Base-by-base conservation (phyloP, 1,140 invertebrate genomes). In the Sweltsa coloradensis region DNA sequence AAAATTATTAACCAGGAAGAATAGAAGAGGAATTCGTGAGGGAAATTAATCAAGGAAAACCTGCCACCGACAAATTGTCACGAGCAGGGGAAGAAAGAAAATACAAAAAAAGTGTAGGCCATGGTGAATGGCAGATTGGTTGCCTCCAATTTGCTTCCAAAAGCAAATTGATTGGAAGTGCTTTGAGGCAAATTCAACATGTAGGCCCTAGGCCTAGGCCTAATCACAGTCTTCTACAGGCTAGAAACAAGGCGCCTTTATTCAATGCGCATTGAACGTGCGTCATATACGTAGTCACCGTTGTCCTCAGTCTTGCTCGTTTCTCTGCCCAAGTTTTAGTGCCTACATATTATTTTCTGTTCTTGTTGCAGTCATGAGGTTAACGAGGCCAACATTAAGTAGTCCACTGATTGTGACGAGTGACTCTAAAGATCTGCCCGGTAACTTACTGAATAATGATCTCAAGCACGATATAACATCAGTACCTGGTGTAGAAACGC, bases 361-460 rank as follows among this genome's bases (percentile, higher is more conserved):
- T 55, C 41, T 57, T 51, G 53, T 71, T 68, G 29, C 56, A 92
- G 92, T 97, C n/a, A 94, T 97, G 88, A 74, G 92, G 51, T 70
- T 96, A 39, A 91, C 90, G 19, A 77, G 88, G 57, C 91, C 91
- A 13, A 84, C 84, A 24, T 70, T 96, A 50, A 78, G 85, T 49
- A 82, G 78, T 58, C 81, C 82, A 21, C 70, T 83, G 52, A 79
- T 88, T 44, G 73, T 91, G 3, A 82, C 83, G 3, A 83, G 81
- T 60, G 90, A 95, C 66, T 75, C 76, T 29, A 78, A 82, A 59
- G 90, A 96, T 70, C 70, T 93, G 48, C 81, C 85, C 47, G 81
- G 83, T 29, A 81, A 85, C 59, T 72, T 85, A 34, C 71, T 93
- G 36, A 82, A 82, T 57, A 74, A 79, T 55, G 81, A 82, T 53